Conservation (phyloP, 2,888 invertebrate genomes). For the Eristalis tenax region DNA sequence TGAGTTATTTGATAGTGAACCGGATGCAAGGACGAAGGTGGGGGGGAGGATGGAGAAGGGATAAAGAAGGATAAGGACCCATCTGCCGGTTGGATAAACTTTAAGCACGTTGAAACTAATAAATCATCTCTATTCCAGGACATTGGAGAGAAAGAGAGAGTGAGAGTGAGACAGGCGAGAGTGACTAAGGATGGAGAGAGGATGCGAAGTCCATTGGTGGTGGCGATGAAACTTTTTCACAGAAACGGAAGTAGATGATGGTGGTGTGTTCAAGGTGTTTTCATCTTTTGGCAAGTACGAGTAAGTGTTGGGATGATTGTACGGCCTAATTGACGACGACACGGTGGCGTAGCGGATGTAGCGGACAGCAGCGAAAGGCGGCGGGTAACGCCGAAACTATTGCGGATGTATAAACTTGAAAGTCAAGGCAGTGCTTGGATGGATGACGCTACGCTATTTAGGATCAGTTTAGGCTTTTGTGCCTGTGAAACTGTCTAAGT, state of each 20-base stretch:
- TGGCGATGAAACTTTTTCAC: neutral
- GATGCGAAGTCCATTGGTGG: neutral
- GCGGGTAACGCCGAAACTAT: neutral
- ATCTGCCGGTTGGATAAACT: constrained; percentile 58
- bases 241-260: neutral
- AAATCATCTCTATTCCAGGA: constrained; percentile 48
- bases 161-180: neutral
- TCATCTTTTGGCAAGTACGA: neutral
- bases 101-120: constrained; percentile 60
- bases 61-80: constrained; percentile 25
- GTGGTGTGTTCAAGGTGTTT: neutral
- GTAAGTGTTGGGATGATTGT: neutral
- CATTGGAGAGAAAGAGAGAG: constrained; percentile 17
- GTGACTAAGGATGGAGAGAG: too few species aligned
- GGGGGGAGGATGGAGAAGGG: neutral
- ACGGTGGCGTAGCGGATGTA: neutral
- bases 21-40: neutral
- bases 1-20: constrained; percentile 41
- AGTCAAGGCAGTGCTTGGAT: neutral
- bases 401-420: neutral
- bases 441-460: neutral
- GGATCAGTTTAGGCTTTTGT: neutral
- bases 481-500: neutral
- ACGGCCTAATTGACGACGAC: constrained; percentile 25
- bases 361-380: neutral